Evolutionary conservation across 2,113 vertebrate species (phyloP).

Genomic region (Neolamprologus kungweensis): DNA sequence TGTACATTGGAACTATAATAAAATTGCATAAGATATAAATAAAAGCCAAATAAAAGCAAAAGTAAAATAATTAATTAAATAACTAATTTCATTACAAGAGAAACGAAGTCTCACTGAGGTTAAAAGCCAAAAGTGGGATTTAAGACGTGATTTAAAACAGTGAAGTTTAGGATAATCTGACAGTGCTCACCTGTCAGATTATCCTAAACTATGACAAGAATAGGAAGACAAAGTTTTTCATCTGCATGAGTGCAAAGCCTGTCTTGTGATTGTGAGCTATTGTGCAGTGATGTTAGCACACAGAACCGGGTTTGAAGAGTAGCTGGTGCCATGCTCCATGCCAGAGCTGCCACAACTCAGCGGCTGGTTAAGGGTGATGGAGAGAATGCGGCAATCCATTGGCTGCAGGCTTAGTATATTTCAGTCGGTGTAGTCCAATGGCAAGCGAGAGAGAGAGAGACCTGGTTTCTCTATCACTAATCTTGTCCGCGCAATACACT

Average conservation of each 20-base stretch:
- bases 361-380: conserved; percentile 74
- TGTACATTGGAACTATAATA: background rate
- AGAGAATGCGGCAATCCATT: conserved; percentile 80
- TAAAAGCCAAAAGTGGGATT: background rate
- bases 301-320: background rate
- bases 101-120: background rate
- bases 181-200: background rate
- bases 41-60: background rate
- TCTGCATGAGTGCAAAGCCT: background rate
- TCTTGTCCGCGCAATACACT: conserved; percentile 63
- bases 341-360: conserved; percentile 23
- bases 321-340: background rate
- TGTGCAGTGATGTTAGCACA: background rate
- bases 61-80: background rate
- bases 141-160: background rate
- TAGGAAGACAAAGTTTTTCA: background rate
- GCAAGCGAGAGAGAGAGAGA: conserved; percentile 55
- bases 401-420: conserved; percentile 85
- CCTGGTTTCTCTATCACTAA: conserved; percentile 74
- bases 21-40: background rate
- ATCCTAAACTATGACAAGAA: background rate
- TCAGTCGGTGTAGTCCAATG: conserved; percentile 84
- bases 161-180: background rate
- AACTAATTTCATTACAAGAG: background rate
- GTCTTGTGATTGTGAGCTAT: background rate